Conservation (phyloP, 2,797 vertebrate species). For the Labeo calbasu region DNA sequence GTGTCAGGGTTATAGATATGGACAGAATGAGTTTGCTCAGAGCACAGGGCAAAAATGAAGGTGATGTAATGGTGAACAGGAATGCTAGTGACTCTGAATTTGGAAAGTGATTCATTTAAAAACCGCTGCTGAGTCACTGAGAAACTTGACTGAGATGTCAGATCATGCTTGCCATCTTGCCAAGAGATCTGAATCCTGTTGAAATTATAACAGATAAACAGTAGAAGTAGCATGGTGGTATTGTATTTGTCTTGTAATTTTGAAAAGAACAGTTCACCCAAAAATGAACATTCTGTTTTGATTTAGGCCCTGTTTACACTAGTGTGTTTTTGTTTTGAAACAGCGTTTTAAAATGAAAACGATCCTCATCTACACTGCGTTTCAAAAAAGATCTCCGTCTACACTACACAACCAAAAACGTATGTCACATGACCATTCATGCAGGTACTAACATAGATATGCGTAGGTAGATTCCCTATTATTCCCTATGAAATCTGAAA, state of each 20-base stretch:
- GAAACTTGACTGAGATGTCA: not conserved
- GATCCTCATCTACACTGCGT: too few species aligned
- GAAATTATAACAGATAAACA: not conserved
- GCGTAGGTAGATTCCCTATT: too few species aligned
- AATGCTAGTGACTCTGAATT: not conserved
- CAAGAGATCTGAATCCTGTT: slow-evolving; percentile 10
- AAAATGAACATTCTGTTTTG: not conserved
- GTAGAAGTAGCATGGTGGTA: not conserved
- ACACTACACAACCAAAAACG: too few species aligned
- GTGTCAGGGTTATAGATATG: not conserved
- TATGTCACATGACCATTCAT: too few species aligned
- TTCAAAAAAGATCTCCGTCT: too few species aligned
- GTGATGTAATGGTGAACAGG: not conserved
- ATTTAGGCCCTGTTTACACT: too few species aligned
- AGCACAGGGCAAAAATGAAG: not conserved
- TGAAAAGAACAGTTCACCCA: not conserved
- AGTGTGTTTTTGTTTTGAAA: too few species aligned
- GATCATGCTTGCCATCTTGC: not conserved
- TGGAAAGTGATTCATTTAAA: not conserved
- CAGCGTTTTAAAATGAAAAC: too few species aligned
- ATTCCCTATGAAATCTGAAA: too few species aligned
- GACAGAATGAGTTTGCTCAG: not conserved
- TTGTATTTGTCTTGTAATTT: not conserved
- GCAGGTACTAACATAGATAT: too few species aligned
- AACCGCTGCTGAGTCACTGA: not conserved